Base-by-base conservation (phyloP, 2,113 vertebrate genomes). In the Forbesichthys papilliferus region DNA sequence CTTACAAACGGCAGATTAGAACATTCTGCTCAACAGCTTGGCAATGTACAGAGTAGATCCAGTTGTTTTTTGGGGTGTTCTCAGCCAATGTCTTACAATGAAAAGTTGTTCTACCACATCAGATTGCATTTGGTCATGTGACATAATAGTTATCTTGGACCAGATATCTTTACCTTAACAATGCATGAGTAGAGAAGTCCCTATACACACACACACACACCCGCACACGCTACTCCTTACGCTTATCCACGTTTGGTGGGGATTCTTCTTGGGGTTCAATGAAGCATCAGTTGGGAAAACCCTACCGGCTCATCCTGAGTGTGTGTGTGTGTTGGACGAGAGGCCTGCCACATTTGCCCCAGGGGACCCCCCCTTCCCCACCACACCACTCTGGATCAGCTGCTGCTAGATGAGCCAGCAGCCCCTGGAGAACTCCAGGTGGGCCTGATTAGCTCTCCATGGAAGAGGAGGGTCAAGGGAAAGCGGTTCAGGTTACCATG, bases 391-490 rank as follows among this genome's bases (percentile, higher is more conserved):
- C 52, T 48, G 78, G 85, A 88, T 93, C 84, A 87, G 78, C 82
- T 84, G 88, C 84, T 91, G 88, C 86, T 88, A 77, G 85, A 83
- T 88, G 86, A 90, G 87, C 80, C 87, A 83, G 87, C 81, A 76
- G 71, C 80, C 82, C 73, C 84, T 12, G 61, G 88, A 80, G 79
- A 86, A 74, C 86, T 87, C 80, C 90, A 89, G 89, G 90, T 91
- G 84, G 84, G 81, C 55, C 79, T 90, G 86, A 93, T 92, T 90
- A 90, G 87, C 81, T 90, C 88, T 90, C 84, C 64, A 71, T 3
- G 36, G 86, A 90, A 86, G 77, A 80, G 63, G 82, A 65, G 84
- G 92, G 90, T 92, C 90, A 88, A 83, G 79, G 84, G 73, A 89
- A 88, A 85, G 76, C 84, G 69, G 74, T 66, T 90, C 75, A 6